These are phyloP conservation scores for Stratiomys singularior DNA, from an alignment of 2,888 invertebrate species.

Conservation along the genomic window DNA sequence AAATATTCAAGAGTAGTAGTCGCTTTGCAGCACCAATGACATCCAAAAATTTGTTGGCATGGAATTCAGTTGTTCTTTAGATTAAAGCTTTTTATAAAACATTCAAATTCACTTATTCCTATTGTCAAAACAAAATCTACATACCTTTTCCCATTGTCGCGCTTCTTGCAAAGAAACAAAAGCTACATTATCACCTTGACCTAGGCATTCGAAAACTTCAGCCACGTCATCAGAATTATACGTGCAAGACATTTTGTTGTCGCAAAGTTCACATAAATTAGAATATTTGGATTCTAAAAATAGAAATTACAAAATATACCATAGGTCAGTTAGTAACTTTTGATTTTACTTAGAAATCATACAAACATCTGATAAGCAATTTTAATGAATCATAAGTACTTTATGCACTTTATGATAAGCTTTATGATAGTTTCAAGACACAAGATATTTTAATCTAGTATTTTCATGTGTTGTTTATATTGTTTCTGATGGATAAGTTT, in stretches of 20 bases:
- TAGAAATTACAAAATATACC: constrained; percentile 15
- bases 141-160: constrained; percentile 59
- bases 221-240: constrained; percentile 58
- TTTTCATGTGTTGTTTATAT: too few species aligned
- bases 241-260: constrained; percentile 25
- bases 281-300: constrained; percentile 68
- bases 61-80: too few species aligned
- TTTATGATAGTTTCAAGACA: too few species aligned
- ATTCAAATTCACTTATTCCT: too few species aligned
- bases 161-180: constrained; percentile 66
- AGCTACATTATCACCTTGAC: constrained; percentile 69
- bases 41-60: too few species aligned
- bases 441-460: too few species aligned
- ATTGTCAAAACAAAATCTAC: constrained; percentile 36
- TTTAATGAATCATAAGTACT: too few species aligned
- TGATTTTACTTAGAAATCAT: not conserved
- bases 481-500: too few species aligned
- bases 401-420: too few species aligned
- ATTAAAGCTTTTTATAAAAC: too few species aligned
- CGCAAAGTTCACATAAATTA: constrained; percentile 68
- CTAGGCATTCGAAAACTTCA: constrained; percentile 69
- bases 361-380: not conserved
- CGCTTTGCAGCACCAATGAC: too few species aligned
- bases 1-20: too few species aligned
- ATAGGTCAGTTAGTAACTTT: not conserved